Conservation (phyloP, 35 echinoderm and acorn worm species). For the Heliocidaris erythrogramma region DNA sequence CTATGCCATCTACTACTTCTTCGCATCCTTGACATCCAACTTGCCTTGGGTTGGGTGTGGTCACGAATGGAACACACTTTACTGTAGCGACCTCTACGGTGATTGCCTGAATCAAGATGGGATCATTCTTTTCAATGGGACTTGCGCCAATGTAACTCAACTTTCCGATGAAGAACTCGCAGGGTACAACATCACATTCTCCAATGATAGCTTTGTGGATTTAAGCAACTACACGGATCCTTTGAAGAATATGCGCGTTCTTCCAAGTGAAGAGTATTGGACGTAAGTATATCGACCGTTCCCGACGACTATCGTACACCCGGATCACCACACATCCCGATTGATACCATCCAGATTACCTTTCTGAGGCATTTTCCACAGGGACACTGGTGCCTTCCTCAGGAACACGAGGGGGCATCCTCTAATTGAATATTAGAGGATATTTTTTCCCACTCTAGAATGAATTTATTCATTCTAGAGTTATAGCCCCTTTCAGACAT, state of each 20-base stretch:
- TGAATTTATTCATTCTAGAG: too few relatives aligned
- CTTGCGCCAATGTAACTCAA: neutral
- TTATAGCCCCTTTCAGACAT: too few relatives aligned
- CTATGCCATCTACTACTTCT: constrained; percentile 65
- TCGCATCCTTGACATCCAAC: constrained; percentile 57
- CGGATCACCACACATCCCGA: too few relatives aligned
- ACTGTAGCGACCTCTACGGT: constrained; percentile 45
- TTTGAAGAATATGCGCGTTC: neutral
- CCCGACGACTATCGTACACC: too few relatives aligned
- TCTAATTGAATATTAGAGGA: too few relatives aligned
- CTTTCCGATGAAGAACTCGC: neutral
- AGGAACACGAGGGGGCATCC: too few relatives aligned
- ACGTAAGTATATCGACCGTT: neutral
- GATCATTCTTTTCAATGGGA: constrained; percentile 40
- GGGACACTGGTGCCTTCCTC: too few relatives aligned
- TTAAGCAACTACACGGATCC: constrained; percentile 42
- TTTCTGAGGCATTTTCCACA: too few relatives aligned
- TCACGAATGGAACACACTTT: constrained; percentile 55
- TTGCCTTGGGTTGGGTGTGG: constrained; percentile 66
- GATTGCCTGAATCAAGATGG: constrained; percentile 43
- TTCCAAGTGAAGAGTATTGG: constrained; percentile 56
- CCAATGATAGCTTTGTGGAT: neutral
- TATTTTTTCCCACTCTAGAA: too few relatives aligned
- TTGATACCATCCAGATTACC: too few relatives aligned
- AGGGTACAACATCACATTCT: constrained; percentile 9